Conservation (phyloP, 2,888 invertebrate genomes). For the Masnerella sp. region DNA sequence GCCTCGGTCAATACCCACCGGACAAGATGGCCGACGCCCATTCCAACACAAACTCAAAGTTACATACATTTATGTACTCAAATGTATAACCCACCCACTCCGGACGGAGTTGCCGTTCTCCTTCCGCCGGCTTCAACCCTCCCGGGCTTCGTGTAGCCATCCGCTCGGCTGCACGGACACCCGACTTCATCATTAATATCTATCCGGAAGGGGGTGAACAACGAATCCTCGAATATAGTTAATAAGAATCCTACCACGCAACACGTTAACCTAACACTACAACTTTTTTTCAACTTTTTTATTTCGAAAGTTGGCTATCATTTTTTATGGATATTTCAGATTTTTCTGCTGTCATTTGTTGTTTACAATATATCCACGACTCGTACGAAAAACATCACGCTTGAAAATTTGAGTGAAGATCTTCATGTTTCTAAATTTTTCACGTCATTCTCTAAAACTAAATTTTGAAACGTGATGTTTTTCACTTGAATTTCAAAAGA, state of each 20-base stretch:
- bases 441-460: too few relatives aligned
- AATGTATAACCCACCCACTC: conserved; percentile 76
- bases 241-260: conserved; percentile 50
- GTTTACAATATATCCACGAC: too few relatives aligned
- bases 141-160: conserved; percentile 67
- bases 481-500: too few relatives aligned
- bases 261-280: conserved; percentile 29
- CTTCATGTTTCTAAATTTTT: too few relatives aligned
- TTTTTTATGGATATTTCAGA: too few relatives aligned
- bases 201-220: conserved; percentile 66
- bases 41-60: conserved; percentile 77
- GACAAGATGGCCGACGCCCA: conserved; percentile 78
- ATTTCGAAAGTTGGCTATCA: neutral
- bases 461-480: too few relatives aligned
- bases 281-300: too few relatives aligned
- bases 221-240: conserved; percentile 62
- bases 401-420: too few relatives aligned
- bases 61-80: conserved; percentile 78
- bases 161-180: conserved; percentile 75
- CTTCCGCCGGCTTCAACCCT: conserved; percentile 70
- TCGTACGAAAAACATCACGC: too few relatives aligned
- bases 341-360: too few relatives aligned
- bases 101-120: conserved; percentile 71
- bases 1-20: conserved; percentile 78
- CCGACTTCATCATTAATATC: conserved; percentile 77